phyloP scores from a whole-genome alignment of 2,797 vertebrate genomes.

The Nasua narica region DNA sequence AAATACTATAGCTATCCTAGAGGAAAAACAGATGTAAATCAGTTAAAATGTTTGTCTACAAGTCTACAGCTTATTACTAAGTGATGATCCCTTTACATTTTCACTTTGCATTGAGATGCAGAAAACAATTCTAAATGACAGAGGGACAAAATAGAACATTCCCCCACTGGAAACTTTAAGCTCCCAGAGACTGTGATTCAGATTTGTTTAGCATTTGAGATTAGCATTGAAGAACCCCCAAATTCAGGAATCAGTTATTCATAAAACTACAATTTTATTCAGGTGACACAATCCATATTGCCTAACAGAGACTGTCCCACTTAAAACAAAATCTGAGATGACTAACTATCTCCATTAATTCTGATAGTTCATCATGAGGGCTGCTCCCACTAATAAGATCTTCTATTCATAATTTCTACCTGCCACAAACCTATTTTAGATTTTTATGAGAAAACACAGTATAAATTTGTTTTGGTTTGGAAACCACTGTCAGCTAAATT shows the following conservation, averaged over 20 bases:
- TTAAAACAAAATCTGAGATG: slow-evolving; percentile 27
- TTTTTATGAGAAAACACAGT: background rate
- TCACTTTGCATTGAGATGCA: slow-evolving; percentile 77
- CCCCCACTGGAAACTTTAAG: slow-evolving; percentile 73
- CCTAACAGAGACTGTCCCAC: background rate
- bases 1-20: slow-evolving; percentile 74
- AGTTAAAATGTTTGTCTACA: slow-evolving; percentile 79
- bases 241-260: slow-evolving; percentile 70
- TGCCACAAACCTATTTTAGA: background rate
- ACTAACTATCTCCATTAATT: slow-evolving; percentile 24
- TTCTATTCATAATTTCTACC: background rate
- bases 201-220: slow-evolving; percentile 79
- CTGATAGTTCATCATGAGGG: background rate
- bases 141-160: slow-evolving; percentile 73
- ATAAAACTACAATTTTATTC: slow-evolving; percentile 63
- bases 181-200: slow-evolving; percentile 71
- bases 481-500: slow-evolving; percentile 7
- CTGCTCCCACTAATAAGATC: background rate
- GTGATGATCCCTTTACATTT: slow-evolving; percentile 83
- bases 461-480: background rate
- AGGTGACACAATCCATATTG: slow-evolving; percentile 31
- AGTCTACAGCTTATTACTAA: slow-evolving; percentile 80
- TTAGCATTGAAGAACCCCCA: slow-evolving; percentile 74
- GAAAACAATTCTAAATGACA: slow-evolving; percentile 81
- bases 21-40: slow-evolving; percentile 83